phyloP scores from a whole-genome alignment of 2,888 invertebrate genomes.

The Agonopterix subpropinquella region DNA sequence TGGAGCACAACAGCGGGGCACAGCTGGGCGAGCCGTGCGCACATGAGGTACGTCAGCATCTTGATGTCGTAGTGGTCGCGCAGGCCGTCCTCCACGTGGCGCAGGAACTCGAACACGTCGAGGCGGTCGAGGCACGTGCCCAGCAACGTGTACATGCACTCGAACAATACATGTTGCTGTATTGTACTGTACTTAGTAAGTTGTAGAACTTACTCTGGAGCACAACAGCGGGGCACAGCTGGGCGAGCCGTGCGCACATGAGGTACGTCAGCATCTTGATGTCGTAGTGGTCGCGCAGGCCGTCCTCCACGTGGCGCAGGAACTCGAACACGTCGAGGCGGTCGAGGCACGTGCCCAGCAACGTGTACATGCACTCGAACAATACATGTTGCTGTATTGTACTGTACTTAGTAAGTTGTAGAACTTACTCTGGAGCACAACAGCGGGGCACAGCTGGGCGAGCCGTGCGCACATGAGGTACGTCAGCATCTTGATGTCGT shows the following conservation, averaged over 20 bases:
- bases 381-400: too few relatives aligned
- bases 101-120: conserved; percentile 97
- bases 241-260: conserved; percentile 96
- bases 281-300: conserved; percentile 93
- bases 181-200: too few relatives aligned
- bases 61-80: conserved; percentile 96
- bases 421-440: conserved; percentile 92
- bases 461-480: conserved; percentile 98
- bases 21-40: conserved; percentile 92
- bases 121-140: conserved; percentile 97
- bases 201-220: conserved; percentile 90
- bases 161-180: too few relatives aligned
- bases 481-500: conserved; percentile 98
- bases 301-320: conserved; percentile 96
- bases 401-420: too few relatives aligned
- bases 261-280: conserved; percentile 99
- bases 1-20: conserved; percentile 96
- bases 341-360: conserved; percentile 96
- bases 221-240: conserved; percentile 94
- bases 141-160: conserved; percentile 99
- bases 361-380: conserved; percentile 99
- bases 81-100: conserved; percentile 97
- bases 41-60: conserved; percentile 99
- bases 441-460: conserved; percentile 94
- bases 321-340: conserved; percentile 98